Conservation (phyloP, 1,140 invertebrate species). For the Zaprionus tsacasi region DNA sequence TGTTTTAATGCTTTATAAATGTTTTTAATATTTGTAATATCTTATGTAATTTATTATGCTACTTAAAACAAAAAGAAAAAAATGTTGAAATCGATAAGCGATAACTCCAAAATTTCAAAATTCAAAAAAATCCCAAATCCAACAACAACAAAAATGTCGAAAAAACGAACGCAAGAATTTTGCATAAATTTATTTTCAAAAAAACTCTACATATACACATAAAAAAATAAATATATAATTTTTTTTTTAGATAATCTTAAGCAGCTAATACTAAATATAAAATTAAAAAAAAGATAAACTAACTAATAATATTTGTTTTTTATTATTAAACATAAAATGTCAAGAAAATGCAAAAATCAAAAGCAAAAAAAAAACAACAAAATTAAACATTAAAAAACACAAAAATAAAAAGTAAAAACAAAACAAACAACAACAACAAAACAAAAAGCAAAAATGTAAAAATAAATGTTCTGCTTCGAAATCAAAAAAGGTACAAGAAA, state of each 20-base stretch:
- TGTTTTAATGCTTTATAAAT: conserved; percentile 51
- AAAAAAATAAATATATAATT: neutral
- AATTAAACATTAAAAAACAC: conserved; percentile 17
- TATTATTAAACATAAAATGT: conserved; percentile 47
- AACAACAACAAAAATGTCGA: conserved; percentile 39
- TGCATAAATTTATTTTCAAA: conserved; percentile 53
- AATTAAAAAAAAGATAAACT: conserved; percentile 20
- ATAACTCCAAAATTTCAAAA: conserved; percentile 11
- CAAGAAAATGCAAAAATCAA: conserved; percentile 36
- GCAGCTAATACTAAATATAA: conserved; percentile 55
- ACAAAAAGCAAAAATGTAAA: conserved; percentile 57
- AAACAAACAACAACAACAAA: conserved; percentile 26
- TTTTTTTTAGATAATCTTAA: conserved; percentile 54
- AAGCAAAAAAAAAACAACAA: conserved; percentile 28
- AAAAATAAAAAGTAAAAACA: conserved; percentile 27
- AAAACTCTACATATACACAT: conserved; percentile 5
- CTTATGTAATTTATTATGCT: conserved; percentile 56
- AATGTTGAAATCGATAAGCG: conserved; percentile 8
- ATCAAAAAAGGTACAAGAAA: conserved; percentile 42
- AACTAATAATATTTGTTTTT: conserved; percentile 56
- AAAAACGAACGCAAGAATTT: conserved; percentile 41
- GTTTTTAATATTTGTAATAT: conserved; percentile 47
- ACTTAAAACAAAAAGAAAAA: conserved; percentile 43
- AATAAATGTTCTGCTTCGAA: conserved; percentile 62
- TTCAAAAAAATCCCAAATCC: conserved; percentile 29